Evolutionary conservation across 2,888 invertebrate species (phyloP), one percentile per base, ranked within the genome.

Genomic region (Muscina levida): DNA sequence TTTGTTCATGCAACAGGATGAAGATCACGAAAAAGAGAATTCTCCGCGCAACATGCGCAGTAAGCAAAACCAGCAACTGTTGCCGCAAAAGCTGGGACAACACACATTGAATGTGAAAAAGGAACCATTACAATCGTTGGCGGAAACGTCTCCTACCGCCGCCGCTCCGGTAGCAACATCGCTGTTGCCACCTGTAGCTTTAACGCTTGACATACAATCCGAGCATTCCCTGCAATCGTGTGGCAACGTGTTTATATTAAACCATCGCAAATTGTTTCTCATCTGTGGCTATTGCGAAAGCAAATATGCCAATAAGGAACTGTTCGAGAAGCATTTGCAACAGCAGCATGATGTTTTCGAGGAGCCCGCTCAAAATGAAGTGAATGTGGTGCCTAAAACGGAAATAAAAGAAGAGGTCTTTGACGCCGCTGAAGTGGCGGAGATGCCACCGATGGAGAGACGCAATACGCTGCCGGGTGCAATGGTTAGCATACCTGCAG

Each of bases 211-310:
- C 1, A 51, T 72, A 19, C 73, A 77, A 13, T 71, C 81, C 8
- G 75, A 82, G 53, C 39, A 62, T 8, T 71, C 75, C 4, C 66
- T 86, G n/a, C 86, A 87, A 67, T 85, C 85, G 10, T 89, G 89
- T 70, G 90, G 88, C 24, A 87, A 88, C 75, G 84, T 89, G 17
- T 85, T 88, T 19, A 72, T 85, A 2, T 65, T 86, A 26, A 83
- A 84, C 72, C 68, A 84, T 6, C 77, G 83, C 70, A 83, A 84
- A 73, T 56, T 87, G 19, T 85, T 85, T 57, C 82, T 83, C 72
- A 86, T 80, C 31, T 89, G 85, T 83, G 89, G 83, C 46, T 83
- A 84, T 66, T 89, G 89, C 76, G 85, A 87, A 46, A 77, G 84
- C 75, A 77, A 84, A 84, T 84, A 85, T 67, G 87, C 86, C 8